Conservation (phyloP, 2,888 invertebrate genomes). For the Drosophila niveifrons region DNA sequence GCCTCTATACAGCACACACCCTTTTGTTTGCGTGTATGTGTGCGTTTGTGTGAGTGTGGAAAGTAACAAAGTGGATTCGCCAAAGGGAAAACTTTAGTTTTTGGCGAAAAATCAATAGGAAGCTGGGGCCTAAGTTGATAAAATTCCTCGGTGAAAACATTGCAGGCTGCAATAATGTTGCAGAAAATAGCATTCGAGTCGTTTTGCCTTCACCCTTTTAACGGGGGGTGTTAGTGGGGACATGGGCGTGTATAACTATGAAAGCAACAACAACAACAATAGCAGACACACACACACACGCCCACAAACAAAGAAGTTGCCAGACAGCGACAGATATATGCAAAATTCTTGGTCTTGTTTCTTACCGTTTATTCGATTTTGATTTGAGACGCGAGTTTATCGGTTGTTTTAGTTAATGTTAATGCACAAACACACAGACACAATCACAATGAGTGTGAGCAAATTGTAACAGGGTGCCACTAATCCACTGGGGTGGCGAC, state of each 20-base stretch:
- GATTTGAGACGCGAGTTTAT: slow-evolving; percentile 12
- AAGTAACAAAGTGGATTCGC: slow-evolving; percentile 59
- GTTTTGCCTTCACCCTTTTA: not conserved
- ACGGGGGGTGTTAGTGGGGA: not conserved
- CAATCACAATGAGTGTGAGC: slow-evolving; percentile 57
- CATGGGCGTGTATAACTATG: slow-evolving; percentile 31
- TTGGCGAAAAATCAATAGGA: slow-evolving; percentile 70
- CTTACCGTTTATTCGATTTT: slow-evolving; percentile 53
- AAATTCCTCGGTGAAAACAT: slow-evolving; percentile 1
- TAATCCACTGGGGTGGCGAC: slow-evolving; percentile 84
- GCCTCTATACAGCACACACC: slow-evolving; percentile 50
- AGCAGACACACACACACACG: slow-evolving; percentile 40
- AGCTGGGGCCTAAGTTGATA: slow-evolving; percentile 43
- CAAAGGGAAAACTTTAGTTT: slow-evolving; percentile 52
- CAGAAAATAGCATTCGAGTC: not conserved
- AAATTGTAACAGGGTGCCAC: slow-evolving; percentile 78
- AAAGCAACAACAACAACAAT: slow-evolving; percentile 28
- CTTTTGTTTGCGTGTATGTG: slow-evolving; percentile 44
- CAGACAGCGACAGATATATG: slow-evolving; percentile 58
- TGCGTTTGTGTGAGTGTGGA: slow-evolving; percentile 32
- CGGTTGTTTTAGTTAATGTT: slow-evolving; percentile 30
- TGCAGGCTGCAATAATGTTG: not conserved
- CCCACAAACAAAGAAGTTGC: slow-evolving; percentile 64
- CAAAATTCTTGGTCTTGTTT: slow-evolving; percentile 13
- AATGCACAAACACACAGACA: slow-evolving; percentile 35